Conservation (phyloP, 2,113 vertebrate genomes). For the Chloebia gouldiae region DNA sequence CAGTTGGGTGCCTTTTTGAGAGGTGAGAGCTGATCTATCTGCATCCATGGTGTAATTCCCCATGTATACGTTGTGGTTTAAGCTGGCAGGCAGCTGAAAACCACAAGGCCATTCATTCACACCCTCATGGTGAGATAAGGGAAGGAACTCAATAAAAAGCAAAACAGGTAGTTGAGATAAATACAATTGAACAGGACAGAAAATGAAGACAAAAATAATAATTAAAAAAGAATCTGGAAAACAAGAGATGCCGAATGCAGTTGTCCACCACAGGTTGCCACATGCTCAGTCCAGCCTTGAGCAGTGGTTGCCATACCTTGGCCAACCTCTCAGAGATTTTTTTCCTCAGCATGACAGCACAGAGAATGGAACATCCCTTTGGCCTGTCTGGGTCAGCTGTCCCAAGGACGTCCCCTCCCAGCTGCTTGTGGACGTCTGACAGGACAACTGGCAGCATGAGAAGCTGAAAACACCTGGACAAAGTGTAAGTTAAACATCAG, state of each 20-base stretch:
- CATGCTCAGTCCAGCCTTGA: background rate
- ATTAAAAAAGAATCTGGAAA: background rate
- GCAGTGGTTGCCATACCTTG: background rate
- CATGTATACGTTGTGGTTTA: background rate
- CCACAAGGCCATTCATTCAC: background rate
- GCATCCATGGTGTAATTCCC: background rate
- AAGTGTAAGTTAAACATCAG: background rate
- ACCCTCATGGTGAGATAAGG: background rate
- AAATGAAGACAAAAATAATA: background rate
- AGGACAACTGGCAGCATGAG: background rate
- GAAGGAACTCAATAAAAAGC: background rate
- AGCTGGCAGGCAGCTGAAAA: background rate
- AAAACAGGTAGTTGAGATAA: background rate
- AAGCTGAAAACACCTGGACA: background rate
- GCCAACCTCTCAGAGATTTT: accelerated
- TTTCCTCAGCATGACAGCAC: background rate
- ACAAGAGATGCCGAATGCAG: background rate
- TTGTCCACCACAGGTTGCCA: background rate
- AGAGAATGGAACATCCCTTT: background rate
- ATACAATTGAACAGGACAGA: background rate
- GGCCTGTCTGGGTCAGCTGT: background rate
- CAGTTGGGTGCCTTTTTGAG: accelerated
- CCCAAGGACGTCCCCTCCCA: background rate
- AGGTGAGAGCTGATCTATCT: background rate
- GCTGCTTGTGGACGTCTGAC: no score